Evolutionary conservation across 2,888 invertebrate genomes (phyloP).

Genomic region (Erpobdella octoculata): DNA sequence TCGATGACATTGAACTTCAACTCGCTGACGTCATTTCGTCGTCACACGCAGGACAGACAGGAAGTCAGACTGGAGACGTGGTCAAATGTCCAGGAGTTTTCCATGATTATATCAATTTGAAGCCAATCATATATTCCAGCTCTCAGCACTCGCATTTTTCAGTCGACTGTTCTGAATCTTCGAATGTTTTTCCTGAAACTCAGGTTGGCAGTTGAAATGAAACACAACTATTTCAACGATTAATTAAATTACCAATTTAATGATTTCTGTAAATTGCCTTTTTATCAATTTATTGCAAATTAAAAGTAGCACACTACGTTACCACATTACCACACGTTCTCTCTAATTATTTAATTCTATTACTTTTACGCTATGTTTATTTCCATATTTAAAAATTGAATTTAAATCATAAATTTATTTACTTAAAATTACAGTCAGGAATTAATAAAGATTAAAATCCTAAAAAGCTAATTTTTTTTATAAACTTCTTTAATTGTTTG

Average conservation of each 20-base stretch:
- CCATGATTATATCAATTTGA: constrained; percentile 46
- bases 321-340: no score
- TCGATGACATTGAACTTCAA: constrained; percentile 34
- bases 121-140: constrained; percentile 48
- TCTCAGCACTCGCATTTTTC: constrained; percentile 32
- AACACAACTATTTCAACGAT: no score
- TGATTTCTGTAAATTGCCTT: no score
- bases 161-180: not conserved
- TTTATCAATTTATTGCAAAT: no score
- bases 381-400: no score
- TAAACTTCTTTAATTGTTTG: not conserved
- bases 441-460: not conserved
- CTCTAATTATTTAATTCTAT: no score
- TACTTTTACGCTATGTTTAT: no score
- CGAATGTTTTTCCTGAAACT: constrained; percentile 21
- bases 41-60: not conserved
- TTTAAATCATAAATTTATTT: not conserved
- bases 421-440: not conserved
- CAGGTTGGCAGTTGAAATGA: not conserved
- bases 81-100: constrained; percentile 39
- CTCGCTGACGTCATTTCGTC: constrained; percentile 14
- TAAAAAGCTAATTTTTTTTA: not conserved
- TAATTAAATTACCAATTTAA: no score
- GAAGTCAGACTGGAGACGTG: not conserved
- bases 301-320: no score